Evolutionary conservation across 2,888 invertebrate genomes (phyloP).

Genomic region (Thera obeliscata): DNA sequence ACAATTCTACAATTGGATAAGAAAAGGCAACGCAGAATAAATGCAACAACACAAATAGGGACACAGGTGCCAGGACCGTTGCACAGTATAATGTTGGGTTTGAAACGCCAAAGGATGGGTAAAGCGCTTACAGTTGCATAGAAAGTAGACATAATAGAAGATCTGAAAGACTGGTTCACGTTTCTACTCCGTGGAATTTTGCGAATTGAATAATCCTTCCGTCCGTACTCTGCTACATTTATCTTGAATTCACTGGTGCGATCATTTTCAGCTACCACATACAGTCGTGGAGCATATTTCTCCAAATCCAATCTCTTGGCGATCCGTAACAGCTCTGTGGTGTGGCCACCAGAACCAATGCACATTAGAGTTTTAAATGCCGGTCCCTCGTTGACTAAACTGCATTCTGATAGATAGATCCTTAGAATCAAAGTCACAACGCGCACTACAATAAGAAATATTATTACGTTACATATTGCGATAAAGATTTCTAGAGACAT

Average conservation of each 20-base stretch:
- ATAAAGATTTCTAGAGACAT: conserved; percentile 14
- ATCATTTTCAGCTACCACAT: conserved; percentile 92
- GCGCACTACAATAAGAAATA: conserved; percentile 46
- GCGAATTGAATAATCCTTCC: conserved; percentile 74
- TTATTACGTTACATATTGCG: conserved; percentile 20
- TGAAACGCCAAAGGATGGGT: conserved; percentile 87
- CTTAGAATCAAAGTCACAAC: conserved; percentile 53
- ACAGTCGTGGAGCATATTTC: conserved; percentile 89
- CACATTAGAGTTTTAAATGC: conserved; percentile 84
- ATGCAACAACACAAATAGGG: conserved; percentile 93
- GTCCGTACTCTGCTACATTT: conserved; percentile 71
- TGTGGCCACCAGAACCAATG: conserved; percentile 95
- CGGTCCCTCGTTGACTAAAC: conserved; percentile 46
- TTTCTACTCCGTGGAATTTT: conserved; percentile 93
- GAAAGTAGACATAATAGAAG: conserved; percentile 91
- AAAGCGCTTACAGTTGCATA: conserved; percentile 88
- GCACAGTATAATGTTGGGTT: conserved; percentile 93
- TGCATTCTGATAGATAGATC: conserved; percentile 56
- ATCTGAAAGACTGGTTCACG: conserved; percentile 93
- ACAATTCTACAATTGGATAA: conserved; percentile 90
- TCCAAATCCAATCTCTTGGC: conserved; percentile 85
- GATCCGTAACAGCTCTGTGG: conserved; percentile 95
- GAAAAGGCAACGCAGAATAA: conserved; percentile 88
- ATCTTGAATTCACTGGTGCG: conserved; percentile 89
- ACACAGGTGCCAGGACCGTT: conserved; percentile 99